Base-by-base conservation (phyloP, 2,113 vertebrate genomes). In the Entelurus aequoreus region DNA sequence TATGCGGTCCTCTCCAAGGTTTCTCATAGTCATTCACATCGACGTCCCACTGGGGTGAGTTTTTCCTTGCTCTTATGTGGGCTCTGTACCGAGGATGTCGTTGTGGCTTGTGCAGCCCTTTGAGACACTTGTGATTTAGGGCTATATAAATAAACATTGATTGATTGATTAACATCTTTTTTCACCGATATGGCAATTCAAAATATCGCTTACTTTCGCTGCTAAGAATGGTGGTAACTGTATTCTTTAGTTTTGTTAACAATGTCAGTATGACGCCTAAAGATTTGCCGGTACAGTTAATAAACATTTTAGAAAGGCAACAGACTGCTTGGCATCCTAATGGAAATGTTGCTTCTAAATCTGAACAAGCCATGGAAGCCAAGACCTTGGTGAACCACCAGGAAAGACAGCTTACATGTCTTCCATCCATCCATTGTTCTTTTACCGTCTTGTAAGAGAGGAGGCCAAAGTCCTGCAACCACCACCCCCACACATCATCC, bases 391-490 rank as follows among this genome's bases (percentile, higher is more conserved):
- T 73, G 8, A 66, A 61, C 67, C 48, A 54, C 49, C 48, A 47
- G 47, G 56, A 61, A 62, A 52, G 21, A 40, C 46, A 35, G 56
- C 38, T 65, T 60, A 61, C 55, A 42, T 10, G 55, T 62, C 38
- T 56, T 52, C 56, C 38, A 48, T 77, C 60, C 65, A 65, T 60
- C 16, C 21, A 72, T 72, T 79, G 66, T 81, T 78, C 56, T 82
- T 77, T 73, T 66, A 48, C 52, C 68, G 57, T 81, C 74, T 79
- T 68, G 75, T 63, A 15, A 71, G 75, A 79, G 53, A 74, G 66
- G 68, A 77, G 66, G 74, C 54, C 63, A 54, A 63, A 72, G 72
- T 81, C 84, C 76, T 83, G 82, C 74, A 85, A 85, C 54, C 48
- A 48, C 59, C 65, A 52, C 52, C 63, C 14, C 49, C 57, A 60